Percentiles rank a stretch among this genome's conserved stretches.
These are phyloP conservation scores for Catocala nupta DNA, from an alignment of 2,888 invertebrate species.

Conservation along the genomic window DNA sequence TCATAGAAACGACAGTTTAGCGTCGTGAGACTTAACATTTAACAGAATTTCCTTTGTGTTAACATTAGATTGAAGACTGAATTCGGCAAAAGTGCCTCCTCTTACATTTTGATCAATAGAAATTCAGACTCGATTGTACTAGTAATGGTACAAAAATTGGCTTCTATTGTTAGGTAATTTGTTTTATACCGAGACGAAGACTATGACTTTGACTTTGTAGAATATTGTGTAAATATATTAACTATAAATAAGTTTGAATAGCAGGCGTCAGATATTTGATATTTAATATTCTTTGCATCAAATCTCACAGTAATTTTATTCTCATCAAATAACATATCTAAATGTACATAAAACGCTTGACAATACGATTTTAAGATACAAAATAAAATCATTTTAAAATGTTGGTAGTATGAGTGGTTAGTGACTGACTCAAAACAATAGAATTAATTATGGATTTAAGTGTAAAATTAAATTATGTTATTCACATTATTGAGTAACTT, in stretches of 20 bases:
- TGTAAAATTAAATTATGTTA: conserved; percentile 30
- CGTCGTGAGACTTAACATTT: conserved; percentile 55
- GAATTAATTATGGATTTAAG: conserved; percentile 32
- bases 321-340: conserved; percentile 85
- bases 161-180: conserved; percentile 46
- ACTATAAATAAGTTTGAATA: conserved; percentile 41
- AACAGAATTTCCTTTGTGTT: conserved; percentile 61
- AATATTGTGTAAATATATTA: conserved; percentile 58
- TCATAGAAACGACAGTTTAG: conserved; percentile 82
- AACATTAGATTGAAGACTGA: conserved; percentile 82
- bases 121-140: conserved; percentile 45
- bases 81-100: conserved; percentile 79
- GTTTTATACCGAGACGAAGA: conserved; percentile 50
- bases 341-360: conserved; percentile 85
- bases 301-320: conserved; percentile 61
- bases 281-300: conserved; percentile 52
- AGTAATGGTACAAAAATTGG: conserved; percentile 35
- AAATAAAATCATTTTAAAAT: conserved; percentile 62
- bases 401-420: conserved; percentile 54
- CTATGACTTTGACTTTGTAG: conserved; percentile 53
- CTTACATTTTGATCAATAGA: conserved; percentile 64
- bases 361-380: conserved; percentile 82
- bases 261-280: conserved; percentile 39
- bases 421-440: conserved; percentile 51
- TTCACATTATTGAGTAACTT: conserved; percentile 25